Conservation (phyloP, 2,113 vertebrate genomes). For the Aptenodytes patagonicus region DNA sequence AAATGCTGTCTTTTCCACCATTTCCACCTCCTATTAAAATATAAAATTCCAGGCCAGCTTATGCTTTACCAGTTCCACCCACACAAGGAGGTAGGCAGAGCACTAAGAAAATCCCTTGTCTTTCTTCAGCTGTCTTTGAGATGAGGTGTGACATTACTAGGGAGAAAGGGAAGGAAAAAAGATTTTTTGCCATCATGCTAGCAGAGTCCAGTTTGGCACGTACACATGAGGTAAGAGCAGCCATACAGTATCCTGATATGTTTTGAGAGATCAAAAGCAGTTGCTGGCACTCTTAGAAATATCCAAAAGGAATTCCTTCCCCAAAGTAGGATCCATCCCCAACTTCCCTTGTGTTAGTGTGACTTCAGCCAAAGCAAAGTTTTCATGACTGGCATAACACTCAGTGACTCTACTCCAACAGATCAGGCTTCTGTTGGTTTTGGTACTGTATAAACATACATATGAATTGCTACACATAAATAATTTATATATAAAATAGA, state of each 20-base stretch:
- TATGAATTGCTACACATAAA: constrained; percentile 16
- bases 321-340: neutral
- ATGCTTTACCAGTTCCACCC: neutral
- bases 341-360: neutral
- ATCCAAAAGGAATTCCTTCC: neutral
- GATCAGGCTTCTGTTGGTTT: neutral
- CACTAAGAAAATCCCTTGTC: neutral
- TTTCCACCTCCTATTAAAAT: neutral
- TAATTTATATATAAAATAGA: neutral
- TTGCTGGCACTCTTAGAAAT: neutral
- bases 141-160: neutral
- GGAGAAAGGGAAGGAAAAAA: neutral
- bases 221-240: neutral
- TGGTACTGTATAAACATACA: neutral
- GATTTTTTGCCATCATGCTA: neutral
- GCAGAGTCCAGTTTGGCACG: neutral
- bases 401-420: neutral
- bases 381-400: neutral
- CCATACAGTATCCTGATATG: neutral
- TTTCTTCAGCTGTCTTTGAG: neutral
- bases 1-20: neutral
- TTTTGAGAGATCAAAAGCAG: neutral
- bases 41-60: neutral
- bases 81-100: neutral
- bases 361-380: constrained; percentile 8